Base-by-base conservation (phyloP, 2,113 vertebrate genomes). In the Brachirus orientalis region DNA sequence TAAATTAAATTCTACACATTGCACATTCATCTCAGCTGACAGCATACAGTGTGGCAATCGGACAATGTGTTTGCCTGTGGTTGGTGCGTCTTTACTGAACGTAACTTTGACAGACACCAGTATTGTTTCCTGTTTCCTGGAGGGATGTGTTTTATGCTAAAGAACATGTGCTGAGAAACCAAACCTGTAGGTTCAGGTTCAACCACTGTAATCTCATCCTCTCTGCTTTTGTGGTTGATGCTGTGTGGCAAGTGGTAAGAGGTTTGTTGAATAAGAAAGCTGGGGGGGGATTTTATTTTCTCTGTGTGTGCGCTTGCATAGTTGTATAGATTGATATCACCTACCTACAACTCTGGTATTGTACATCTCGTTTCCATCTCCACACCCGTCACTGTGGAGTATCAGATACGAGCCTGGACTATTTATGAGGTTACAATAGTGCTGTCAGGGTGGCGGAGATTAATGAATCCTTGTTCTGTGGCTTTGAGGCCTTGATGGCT, bases 391-490 rank as follows among this genome's bases (percentile, higher is more conserved):
- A 67, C 70, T 77, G 72, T 75, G 54, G 56, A 55, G 87, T 87
- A 90, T 90, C 85, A 84, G 86, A 84, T 89, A 79, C 46, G 51
- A 75, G 57, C 62, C 59, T 1, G 17, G 75, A 69, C 85, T 84
- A 90, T 92, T 88, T 91, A 87, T 82, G 84, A 84, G 58, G 74
- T 54, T 64, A 91, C 89, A 92, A 90, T 87, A 69, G 72, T 56
- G 45, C 82, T 90, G 91, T 93, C 91, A 91, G 37, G 11, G 66
- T 57, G 48, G 77, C 45, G 48, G 75, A 89, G 90, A 93, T 89
- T 82, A 84, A 91, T 89, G 86, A 66, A 73, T 63, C 48, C 28
- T 56, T 20, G 69, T 63, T 83, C 47, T 75, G 58, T 63, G 64
- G 53, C 75, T 68, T 51, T 56, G 51, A 69, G 58, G 74, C 80